Conservation (phyloP, 1,140 invertebrate genomes). For the Drosophila virilis region DNA sequence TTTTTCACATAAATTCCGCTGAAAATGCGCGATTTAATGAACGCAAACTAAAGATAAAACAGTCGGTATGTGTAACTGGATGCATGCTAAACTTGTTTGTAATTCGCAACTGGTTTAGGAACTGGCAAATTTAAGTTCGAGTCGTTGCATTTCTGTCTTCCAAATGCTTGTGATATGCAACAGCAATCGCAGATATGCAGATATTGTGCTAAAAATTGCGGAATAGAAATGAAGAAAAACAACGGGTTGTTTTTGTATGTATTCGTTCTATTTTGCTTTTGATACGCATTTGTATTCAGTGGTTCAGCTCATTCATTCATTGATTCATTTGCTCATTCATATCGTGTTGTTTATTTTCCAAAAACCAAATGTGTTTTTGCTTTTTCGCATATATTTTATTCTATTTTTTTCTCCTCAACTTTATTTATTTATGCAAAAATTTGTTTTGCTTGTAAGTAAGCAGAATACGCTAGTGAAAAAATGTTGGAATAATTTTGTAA, state of each 20-base stretch:
- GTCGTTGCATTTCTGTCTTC: not conserved
- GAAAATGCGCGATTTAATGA: not conserved
- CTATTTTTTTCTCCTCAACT: conserved; percentile 33
- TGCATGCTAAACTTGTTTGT: not conserved
- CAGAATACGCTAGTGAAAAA: not conserved
- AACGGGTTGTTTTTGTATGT: conserved; percentile 9
- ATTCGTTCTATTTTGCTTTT: conserved; percentile 3
- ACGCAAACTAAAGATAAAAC: too few species aligned
- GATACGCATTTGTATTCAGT: conserved; percentile 35
- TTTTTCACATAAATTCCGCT: not conserved
- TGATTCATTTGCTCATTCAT: conserved; percentile 73
- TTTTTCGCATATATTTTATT: conserved; percentile 9
- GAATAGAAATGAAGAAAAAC: not conserved
- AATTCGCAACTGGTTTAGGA: not conserved
- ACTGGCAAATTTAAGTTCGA: not conserved
- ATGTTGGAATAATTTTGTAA: conserved; percentile 3
- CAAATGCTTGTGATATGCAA: not conserved
- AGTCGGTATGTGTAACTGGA: too few species aligned
- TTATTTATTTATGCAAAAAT: conserved; percentile 69
- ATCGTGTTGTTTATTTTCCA: conserved; percentile 53
- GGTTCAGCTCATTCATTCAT: conserved; percentile 56
- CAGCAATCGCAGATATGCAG: not conserved
- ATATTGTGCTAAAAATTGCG: not conserved
- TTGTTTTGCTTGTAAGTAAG: conserved; percentile 29
- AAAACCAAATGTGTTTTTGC: conserved; percentile 49